A percentile compares a stretch with the other conserved stretches of the same genome.
Conservation (phyloP, 1,140 invertebrate species). For the Chironomus striatipennis region DNA sequence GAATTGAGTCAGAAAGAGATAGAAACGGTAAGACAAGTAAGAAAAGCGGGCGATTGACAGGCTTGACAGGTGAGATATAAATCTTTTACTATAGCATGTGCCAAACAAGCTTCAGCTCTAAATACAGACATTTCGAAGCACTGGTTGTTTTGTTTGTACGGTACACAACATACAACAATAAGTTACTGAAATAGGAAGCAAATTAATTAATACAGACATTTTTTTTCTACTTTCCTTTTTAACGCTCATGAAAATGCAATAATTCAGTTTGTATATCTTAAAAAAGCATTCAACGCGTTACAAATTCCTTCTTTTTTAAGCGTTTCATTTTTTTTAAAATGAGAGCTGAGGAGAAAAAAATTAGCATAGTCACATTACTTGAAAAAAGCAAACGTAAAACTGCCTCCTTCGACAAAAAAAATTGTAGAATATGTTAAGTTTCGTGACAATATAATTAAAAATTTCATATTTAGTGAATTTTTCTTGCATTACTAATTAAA, state of each 20-base stretch:
- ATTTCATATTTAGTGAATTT: neutral
- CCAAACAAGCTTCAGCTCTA: neutral
- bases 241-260: constrained; percentile 12
- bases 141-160: neutral
- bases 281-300: too few relatives aligned
- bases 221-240: constrained; percentile 7
- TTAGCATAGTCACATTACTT: constrained; percentile 7
- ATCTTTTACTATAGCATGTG: constrained; percentile 13
- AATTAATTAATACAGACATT: constrained; percentile 14
- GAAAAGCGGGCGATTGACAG: constrained; percentile 3
- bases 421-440: neutral
- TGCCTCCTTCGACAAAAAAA: neutral
- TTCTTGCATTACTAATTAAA: neutral
- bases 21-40: neutral
- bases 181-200: neutral
- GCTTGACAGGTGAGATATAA: constrained; percentile 6
- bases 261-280: neutral
- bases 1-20: neutral
- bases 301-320: too few relatives aligned
- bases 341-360: neutral
- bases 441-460: neutral
- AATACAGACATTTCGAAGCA: neutral
- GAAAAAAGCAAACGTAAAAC: neutral
- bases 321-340: neutral
- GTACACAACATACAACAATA: neutral